Evolutionary conservation across 2,888 invertebrate species (phyloP).

Genomic region (Loripinus fragilis): DNA sequence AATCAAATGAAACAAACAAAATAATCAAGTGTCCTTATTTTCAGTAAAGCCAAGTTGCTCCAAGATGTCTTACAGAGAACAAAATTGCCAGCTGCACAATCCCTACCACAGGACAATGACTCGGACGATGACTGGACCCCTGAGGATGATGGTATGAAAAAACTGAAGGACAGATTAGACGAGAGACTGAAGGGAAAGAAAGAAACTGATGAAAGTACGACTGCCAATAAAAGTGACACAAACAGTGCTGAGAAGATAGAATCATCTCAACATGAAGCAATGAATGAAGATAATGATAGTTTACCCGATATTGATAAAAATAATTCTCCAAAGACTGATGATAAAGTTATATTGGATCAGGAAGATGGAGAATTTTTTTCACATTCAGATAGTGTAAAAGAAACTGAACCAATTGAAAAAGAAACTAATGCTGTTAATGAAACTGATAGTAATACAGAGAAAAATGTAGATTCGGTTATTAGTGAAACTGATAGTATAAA

Average conservation of each 20-base stretch:
- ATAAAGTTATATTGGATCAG: not conserved
- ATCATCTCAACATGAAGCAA: constrained; percentile 1
- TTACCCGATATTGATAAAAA: constrained; percentile 55
- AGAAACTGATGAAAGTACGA: constrained; percentile 14
- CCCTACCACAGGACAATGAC: constrained; percentile 46
- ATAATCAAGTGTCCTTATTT: no score
- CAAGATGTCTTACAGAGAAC: constrained; percentile 63
- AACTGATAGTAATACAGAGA: constrained; percentile 5
- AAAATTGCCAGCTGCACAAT: constrained; percentile 38
- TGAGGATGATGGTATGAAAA: constrained; percentile 38
- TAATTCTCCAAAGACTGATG: not conserved
- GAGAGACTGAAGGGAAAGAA: constrained; percentile 22
- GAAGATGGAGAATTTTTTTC: not conserved
- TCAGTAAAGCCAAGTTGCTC: constrained; percentile 71
- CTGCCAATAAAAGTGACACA: not conserved
- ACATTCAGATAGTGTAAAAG: not conserved
- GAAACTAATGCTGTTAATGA: not conserved
- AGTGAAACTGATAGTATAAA: not conserved
- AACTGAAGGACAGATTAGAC: constrained; percentile 41
- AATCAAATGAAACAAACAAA: no score
- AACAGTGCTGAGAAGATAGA: not conserved
- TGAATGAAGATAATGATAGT: constrained; percentile 49
- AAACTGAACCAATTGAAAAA: not conserved
- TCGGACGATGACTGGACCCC: constrained; percentile 51
- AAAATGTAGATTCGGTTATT: not conserved